Percentiles rank a stretch among this genome's conserved stretches.
These are phyloP conservation scores for Picus viridis DNA, from an alignment of 2,797 vertebrate genomes.

Conservation along the genomic window DNA sequence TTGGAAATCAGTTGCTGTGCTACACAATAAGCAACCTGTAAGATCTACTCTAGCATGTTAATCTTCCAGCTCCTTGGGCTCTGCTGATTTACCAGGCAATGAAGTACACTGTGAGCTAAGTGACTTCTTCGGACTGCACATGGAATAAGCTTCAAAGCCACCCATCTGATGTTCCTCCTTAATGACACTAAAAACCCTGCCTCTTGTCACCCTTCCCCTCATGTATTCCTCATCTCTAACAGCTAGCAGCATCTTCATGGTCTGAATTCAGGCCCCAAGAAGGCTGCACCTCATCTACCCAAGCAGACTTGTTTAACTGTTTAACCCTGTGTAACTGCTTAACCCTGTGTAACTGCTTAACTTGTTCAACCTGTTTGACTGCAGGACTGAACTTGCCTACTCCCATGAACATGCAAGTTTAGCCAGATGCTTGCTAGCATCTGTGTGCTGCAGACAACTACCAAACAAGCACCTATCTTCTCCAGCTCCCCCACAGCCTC, in stretches of 20 bases:
- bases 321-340: background rate
- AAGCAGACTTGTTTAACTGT: background rate
- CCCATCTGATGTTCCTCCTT: background rate
- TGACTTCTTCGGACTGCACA: background rate
- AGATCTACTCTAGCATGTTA: background rate
- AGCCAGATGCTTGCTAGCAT: background rate
- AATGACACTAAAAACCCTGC: background rate
- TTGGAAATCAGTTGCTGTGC: background rate
- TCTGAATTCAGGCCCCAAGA: background rate
- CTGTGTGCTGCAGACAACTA: background rate
- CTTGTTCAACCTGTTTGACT: background rate
- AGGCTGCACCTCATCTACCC: background rate
- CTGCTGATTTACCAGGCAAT: background rate
- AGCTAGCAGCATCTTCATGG: background rate
- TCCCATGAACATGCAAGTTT: background rate
- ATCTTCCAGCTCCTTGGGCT: background rate
- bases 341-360: background rate
- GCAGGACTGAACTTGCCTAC: slow-evolving; percentile 16
- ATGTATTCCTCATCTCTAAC: background rate
- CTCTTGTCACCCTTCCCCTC: background rate
- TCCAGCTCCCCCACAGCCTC: background rate
- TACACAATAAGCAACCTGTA: background rate
- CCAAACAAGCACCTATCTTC: background rate
- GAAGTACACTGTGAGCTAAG: background rate
- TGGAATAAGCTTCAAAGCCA: background rate